phyloP scores from a whole-genome alignment of 2,888 invertebrate species.

The Leptopilina drosophilae region DNA sequence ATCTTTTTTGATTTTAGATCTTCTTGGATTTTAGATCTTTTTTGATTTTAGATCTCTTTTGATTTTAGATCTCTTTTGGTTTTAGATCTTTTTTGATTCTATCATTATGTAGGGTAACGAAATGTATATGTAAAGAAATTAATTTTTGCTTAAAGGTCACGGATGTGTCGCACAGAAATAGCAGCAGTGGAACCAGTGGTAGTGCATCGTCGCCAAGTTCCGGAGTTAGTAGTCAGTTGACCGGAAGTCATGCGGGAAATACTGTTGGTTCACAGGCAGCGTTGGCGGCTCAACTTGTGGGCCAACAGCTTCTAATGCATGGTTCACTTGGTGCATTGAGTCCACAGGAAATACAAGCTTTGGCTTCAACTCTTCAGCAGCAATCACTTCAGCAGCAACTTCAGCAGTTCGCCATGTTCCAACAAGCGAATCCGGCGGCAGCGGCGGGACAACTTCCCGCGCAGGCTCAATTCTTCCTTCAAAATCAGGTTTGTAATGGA shows the following conservation, averaged over 20 bases:
- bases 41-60: too few relatives aligned
- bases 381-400: slow-evolving; percentile 82
- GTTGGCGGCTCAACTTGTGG: slow-evolving; percentile 74
- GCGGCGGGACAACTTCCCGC: slow-evolving; percentile 78
- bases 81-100: too few relatives aligned
- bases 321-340: slow-evolving; percentile 70
- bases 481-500: slow-evolving; percentile 82
- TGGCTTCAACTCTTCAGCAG: slow-evolving; percentile 81
- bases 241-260: slow-evolving; percentile 72
- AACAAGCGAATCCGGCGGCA: slow-evolving; percentile 79
- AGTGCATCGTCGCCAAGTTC: slow-evolving; percentile 77
- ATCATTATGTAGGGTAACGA: too few relatives aligned
- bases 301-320: slow-evolving; percentile 75
- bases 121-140: not conserved
- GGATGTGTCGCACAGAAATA: slow-evolving; percentile 77
- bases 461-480: slow-evolving; percentile 86
- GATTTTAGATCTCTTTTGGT: too few relatives aligned
- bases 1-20: too few relatives aligned
- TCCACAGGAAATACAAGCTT: slow-evolving; percentile 75
- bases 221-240: slow-evolving; percentile 77
- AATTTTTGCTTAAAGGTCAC: slow-evolving; percentile 73
- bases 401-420: slow-evolving; percentile 83
- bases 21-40: too few relatives aligned
- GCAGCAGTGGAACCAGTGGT: slow-evolving; percentile 76
- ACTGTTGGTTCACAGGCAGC: slow-evolving; percentile 72